These are phyloP conservation scores for Pongo abelii DNA, from an alignment of 2,113 vertebrate species.

Conservation along the genomic window DNA sequence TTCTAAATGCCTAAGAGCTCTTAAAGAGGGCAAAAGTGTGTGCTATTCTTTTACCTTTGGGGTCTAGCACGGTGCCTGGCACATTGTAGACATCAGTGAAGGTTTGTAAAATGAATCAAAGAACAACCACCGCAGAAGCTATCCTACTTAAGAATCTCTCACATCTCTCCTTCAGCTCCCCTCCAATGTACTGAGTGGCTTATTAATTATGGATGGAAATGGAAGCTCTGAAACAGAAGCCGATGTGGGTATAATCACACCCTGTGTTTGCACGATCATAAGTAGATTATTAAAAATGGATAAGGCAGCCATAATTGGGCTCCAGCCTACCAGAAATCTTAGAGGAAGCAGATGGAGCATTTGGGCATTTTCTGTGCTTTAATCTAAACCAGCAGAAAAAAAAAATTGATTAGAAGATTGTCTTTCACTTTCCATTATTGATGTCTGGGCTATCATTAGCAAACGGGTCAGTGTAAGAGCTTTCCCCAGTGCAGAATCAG, in stretches of 20 bases:
- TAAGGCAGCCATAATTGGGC: slow-evolving; percentile 80
- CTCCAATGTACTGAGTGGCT: slow-evolving; percentile 27
- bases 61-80: background rate
- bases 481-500: background rate
- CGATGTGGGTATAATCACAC: slow-evolving; percentile 74
- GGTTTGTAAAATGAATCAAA: slow-evolving; percentile 58
- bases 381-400: slow-evolving; percentile 73
- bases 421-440: slow-evolving; percentile 72
- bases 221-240: slow-evolving; percentile 73
- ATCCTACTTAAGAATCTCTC: background rate
- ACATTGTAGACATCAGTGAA: background rate
- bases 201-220: slow-evolving; percentile 79
- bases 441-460: slow-evolving; percentile 55
- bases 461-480: slow-evolving; percentile 11
- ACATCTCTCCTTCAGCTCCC: slow-evolving; percentile 53
- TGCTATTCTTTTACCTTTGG: background rate
- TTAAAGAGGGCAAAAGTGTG: rapidly evolving
- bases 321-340: slow-evolving; percentile 79
- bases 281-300: slow-evolving; percentile 81
- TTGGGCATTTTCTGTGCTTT: slow-evolving; percentile 75
- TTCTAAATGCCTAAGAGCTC: background rate
- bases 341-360: slow-evolving; percentile 76
- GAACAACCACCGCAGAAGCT: background rate
- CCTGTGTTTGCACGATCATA: slow-evolving; percentile 75
- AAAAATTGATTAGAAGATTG: slow-evolving; percentile 76